Percentiles rank a stretch among this genome's conserved stretches.
phyloP scores from a whole-genome alignment of 2,797 vertebrate species.

The Manis crassicaudata region DNA sequence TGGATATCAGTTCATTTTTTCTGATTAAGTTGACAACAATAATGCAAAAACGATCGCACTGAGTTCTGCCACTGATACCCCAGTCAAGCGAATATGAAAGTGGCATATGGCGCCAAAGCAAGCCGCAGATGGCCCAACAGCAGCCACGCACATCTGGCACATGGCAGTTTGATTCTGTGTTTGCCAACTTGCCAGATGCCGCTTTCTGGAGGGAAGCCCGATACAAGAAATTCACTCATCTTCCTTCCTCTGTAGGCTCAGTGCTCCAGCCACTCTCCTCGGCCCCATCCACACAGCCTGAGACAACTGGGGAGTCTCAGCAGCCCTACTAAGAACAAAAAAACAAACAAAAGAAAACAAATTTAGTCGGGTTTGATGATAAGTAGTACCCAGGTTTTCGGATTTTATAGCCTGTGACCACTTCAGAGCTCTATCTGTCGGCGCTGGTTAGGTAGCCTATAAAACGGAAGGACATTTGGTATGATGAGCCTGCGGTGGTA shows the following conservation, averaged over 20 bases:
- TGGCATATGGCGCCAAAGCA: conserved; percentile 78
- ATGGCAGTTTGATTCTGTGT: conserved; percentile 75
- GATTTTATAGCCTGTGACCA: conserved; percentile 50
- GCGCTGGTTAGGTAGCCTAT: conserved; percentile 55
- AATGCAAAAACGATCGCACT: conserved; percentile 66
- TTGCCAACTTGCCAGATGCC: conserved; percentile 76
- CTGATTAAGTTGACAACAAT: conserved; percentile 59
- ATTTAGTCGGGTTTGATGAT: conserved; percentile 2
- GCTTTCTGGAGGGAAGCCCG: conserved; percentile 74
- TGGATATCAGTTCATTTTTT: conserved; percentile 23
- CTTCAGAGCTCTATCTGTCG: conserved; percentile 52
- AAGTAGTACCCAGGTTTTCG: conserved; percentile 33
- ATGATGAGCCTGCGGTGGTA: not conserved
- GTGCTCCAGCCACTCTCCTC: conserved; percentile 61
- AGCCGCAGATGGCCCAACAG: conserved; percentile 80
- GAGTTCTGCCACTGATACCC: conserved; percentile 68
- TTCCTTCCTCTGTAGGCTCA: conserved; percentile 50
- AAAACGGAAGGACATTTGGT: conserved; percentile 67
- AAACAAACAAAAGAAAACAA: not conserved
- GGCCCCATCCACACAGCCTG: not conserved
- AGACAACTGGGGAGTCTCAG: conserved; percentile 46
- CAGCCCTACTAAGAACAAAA: conserved; percentile 6
- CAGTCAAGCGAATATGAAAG: conserved; percentile 69
- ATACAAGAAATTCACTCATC: conserved; percentile 65
- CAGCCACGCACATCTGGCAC: conserved; percentile 80